Base-by-base conservation (phyloP, 2,888 invertebrate genomes). In the Palloptera scutellata region DNA sequence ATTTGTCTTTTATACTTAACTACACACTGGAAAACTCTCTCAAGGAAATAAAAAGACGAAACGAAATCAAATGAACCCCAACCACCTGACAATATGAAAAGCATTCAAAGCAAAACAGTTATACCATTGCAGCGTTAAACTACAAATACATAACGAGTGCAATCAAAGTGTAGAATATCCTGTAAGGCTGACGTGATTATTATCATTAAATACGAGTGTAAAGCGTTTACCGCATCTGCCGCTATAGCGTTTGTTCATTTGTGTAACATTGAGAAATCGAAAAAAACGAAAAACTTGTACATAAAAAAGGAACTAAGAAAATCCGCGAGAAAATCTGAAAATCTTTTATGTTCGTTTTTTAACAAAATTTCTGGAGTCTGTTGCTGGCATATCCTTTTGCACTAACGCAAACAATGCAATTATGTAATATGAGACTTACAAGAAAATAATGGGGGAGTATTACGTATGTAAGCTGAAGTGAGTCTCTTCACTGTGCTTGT, bases 71-170 rank as follows among this genome's bases (percentile, higher is more conserved):
- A 48, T n/a, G 15, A 48, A 13, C 51, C n/a, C 52, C 64, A 72
- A 64, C 69, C 72, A 72, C 72, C 72, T 72, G 70, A 72, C 72
- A 70, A 48, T 40, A 70, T 71, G 63, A 63, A 63, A 66, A 52
- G 61, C 53, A 48, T 1, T 19, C 12, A 6, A 6, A n/a, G 17
- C 12, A 54, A 13, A 48, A 15, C 54, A 54, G 54, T 19, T n/a
- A 54, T 15, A 12, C 15, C 30, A 43, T 45, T 30, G n/a, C 30
- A 30, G 30, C 30, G 3, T 30, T 6, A 30, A 30, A 30, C 2
- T 30, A 30, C 30, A 30, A 30, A 30, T 30, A 30, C 30, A 30
- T 6, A 6, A 30, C 2, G 30, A 30, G 6, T 6, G 6, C 6
- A 30, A 30, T 30, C 30, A 30, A 30, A 30, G 30, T 30, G 30